Percentiles rank a stretch among this genome's conserved stretches.
These are phyloP conservation scores for Ctenopoma multispine DNA, from an alignment of 2,797 vertebrate genomes.

Conservation along the genomic window DNA sequence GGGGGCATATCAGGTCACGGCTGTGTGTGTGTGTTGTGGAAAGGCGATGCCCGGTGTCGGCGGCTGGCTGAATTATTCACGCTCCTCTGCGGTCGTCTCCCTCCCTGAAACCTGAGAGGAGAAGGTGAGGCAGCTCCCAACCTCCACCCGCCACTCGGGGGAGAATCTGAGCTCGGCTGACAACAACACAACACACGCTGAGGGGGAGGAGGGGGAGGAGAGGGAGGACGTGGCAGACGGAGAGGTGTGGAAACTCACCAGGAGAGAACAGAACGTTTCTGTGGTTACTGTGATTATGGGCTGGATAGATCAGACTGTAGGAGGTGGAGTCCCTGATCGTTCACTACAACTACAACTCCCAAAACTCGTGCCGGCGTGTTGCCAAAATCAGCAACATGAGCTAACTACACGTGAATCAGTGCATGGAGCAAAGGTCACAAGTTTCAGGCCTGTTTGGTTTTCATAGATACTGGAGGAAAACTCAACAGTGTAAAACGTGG, in stretches of 20 bases:
- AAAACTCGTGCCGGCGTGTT: too few species aligned
- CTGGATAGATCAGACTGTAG: too few species aligned
- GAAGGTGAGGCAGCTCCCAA: slow-evolving; percentile 59
- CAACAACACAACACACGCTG: slow-evolving; percentile 44
- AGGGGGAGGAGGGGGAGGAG: slow-evolving; percentile 9
- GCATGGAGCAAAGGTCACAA: too few species aligned
- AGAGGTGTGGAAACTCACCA: slow-evolving; percentile 6
- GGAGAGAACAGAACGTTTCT: neutral
- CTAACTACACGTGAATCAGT: too few species aligned
- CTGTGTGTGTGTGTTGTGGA: slow-evolving; percentile 53
- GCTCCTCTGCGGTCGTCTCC: slow-evolving; percentile 78
- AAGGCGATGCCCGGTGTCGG: slow-evolving; percentile 76
- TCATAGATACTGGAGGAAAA: too few species aligned
- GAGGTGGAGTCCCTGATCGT: too few species aligned
- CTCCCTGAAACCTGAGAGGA: slow-evolving; percentile 78
- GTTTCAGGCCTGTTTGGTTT: too few species aligned
- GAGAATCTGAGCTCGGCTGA: slow-evolving; percentile 72
- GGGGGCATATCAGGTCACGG: slow-evolving; percentile 52
- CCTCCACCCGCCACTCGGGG: slow-evolving; percentile 56
- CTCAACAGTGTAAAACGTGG: too few species aligned
- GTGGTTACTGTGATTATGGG: too few species aligned
- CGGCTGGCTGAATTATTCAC: slow-evolving; percentile 87
- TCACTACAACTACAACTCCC: too few species aligned
- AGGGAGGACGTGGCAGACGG: neutral
- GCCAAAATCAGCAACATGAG: too few species aligned